Percentiles rank a stretch among this genome's conserved stretches.
These are phyloP conservation scores for Gopherus evgoodei DNA, from an alignment of 2,113 vertebrate species.

Conservation along the genomic window DNA sequence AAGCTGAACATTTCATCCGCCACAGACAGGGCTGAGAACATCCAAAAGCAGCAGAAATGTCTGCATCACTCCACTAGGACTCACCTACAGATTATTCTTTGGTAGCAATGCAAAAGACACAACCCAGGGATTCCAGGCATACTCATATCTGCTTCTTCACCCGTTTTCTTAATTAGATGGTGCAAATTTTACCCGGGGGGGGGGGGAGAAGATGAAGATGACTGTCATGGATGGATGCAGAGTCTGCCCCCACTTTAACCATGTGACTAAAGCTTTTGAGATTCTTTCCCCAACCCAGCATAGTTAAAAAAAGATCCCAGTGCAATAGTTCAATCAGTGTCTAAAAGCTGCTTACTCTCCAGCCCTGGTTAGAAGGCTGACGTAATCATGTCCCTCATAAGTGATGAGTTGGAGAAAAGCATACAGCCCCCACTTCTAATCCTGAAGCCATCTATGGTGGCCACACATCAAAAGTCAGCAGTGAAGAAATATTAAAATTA, in stretches of 20 bases:
- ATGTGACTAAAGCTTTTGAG: neutral
- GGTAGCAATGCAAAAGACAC: neutral
- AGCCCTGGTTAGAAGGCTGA: neutral
- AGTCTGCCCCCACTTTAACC: neutral
- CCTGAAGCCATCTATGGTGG: neutral
- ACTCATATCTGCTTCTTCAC: neutral
- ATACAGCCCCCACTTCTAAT: neutral
- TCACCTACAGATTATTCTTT: neutral
- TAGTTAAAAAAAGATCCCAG: neutral
- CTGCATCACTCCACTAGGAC: neutral
- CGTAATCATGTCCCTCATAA: neutral
- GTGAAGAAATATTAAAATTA: neutral
- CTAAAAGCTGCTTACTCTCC: neutral
- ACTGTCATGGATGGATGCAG: neutral
- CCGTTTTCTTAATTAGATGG: neutral
- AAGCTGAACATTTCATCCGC: neutral
- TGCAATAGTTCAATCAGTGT: neutral
- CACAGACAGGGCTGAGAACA: neutral
- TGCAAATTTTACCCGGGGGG: accelerated
- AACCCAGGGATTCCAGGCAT: neutral
- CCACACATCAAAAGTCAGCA: neutral
- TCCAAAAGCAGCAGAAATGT: neutral
- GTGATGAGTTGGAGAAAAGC: neutral
- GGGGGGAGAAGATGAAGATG: neutral
- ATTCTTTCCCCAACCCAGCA: neutral